Evolutionary conservation across 2,797 vertebrate species (phyloP).

Genomic region (Gallinago nigripennis): DNA sequence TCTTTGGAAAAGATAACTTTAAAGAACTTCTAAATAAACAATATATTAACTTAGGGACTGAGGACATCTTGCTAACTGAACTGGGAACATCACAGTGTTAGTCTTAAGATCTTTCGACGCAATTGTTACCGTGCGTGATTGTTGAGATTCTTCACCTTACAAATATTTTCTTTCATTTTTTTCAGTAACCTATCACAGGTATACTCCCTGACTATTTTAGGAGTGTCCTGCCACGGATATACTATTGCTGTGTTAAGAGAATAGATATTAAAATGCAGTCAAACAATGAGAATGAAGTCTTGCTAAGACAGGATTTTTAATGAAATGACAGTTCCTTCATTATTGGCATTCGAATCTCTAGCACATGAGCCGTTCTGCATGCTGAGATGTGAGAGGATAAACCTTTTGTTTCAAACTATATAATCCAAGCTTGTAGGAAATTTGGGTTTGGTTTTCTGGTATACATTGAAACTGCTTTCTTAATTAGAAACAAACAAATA

Average conservation of each 20-base stretch:
- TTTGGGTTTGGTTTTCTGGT: not conserved
- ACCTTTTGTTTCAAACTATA: not conserved
- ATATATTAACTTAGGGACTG: not conserved
- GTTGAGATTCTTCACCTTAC: not conserved
- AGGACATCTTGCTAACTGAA: not conserved
- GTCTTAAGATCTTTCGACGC: not conserved
- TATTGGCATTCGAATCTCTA: not conserved
- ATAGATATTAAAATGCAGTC: not conserved
- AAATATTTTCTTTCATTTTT: not conserved
- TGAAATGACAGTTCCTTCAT: not conserved
- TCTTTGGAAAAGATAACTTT: not conserved
- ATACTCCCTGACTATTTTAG: no score
- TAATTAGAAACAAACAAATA: not conserved
- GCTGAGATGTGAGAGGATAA: not conserved
- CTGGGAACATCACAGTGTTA: not conserved
- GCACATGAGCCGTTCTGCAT: rapidly evolving
- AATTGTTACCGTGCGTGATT: not conserved
- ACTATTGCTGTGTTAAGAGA: not conserved
- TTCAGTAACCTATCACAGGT: not conserved
- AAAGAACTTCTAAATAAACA: not conserved
- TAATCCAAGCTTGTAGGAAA: rapidly evolving
- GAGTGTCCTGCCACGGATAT: not conserved
- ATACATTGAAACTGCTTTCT: not conserved
- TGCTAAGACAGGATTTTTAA: not conserved
- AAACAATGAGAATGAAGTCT: not conserved